Conservation (phyloP, 2,113 vertebrate genomes). For the Antennarius striatus region DNA sequence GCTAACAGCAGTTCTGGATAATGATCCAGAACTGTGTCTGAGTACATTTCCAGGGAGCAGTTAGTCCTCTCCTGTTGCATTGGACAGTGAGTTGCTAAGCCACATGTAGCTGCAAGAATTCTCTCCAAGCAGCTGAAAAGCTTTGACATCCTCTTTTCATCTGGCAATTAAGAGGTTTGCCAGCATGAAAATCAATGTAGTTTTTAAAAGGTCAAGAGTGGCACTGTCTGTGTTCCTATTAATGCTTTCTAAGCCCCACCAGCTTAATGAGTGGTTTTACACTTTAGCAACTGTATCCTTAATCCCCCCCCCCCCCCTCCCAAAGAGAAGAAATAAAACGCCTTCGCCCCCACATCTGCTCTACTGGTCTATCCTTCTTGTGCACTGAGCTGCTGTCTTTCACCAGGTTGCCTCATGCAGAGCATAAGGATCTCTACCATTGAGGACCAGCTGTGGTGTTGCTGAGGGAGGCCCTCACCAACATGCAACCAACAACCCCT, state of each 20-base stretch:
- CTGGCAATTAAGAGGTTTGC: constrained; percentile 7
- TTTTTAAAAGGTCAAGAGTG: constrained; percentile 26
- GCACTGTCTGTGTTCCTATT: constrained; percentile 25
- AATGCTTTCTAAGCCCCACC: constrained; percentile 38
- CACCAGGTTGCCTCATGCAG: constrained; percentile 31
- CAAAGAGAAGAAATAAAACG: constrained; percentile 10
- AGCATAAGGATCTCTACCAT: constrained; percentile 39
- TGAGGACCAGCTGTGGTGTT: constrained; percentile 49
- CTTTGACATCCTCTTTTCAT: not conserved
- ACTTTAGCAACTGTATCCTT: constrained; percentile 34
- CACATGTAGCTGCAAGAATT: not conserved
- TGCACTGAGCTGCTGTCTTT: constrained; percentile 15
- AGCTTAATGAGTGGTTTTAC: constrained; percentile 56
- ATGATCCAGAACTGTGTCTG: constrained; percentile 29
- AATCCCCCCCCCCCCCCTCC: constrained; percentile 25
- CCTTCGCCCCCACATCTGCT: constrained; percentile 3
- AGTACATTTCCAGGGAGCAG: constrained; percentile 23
- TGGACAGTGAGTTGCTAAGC: constrained; percentile 5
- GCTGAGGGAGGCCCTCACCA: constrained; percentile 21
- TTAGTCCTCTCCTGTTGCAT: constrained; percentile 30
- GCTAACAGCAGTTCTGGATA: constrained; percentile 54
- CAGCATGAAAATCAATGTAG: constrained; percentile 16
- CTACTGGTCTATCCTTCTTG: constrained; percentile 7
- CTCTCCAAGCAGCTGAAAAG: not conserved
- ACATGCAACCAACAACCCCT: not conserved